These are phyloP conservation scores for Acrossocheilus fasciatus DNA, from an alignment of 2,797 vertebrate genomes.

Conservation along the genomic window DNA sequence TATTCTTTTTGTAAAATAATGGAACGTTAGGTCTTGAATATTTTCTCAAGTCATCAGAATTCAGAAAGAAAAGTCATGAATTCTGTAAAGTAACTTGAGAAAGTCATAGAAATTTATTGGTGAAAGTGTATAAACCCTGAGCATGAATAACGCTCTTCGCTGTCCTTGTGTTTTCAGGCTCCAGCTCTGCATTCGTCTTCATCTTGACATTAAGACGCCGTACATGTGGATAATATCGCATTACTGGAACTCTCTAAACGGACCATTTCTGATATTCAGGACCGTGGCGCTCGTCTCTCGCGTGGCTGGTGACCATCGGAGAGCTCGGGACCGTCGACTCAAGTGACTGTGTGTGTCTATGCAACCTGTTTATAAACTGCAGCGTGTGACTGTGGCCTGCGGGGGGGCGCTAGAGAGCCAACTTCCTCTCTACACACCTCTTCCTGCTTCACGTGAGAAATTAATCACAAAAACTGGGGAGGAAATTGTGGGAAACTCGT, in stretches of 20 bases:
- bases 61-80: too few species aligned
- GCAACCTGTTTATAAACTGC: conserved; percentile 93
- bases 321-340: conserved; percentile 89
- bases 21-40: not conserved
- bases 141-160: not conserved
- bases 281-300: conserved; percentile 80
- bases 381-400: conserved; percentile 84
- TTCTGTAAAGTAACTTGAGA: too few species aligned
- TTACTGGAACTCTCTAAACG: conserved; percentile 69
- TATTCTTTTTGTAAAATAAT: not conserved
- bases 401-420: conserved; percentile 81
- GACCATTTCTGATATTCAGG: conserved; percentile 98
- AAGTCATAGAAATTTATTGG: too few species aligned
- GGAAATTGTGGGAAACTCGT: conserved; percentile 79
- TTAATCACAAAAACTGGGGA: conserved; percentile 72
- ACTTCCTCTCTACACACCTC: conserved; percentile 84
- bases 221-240: conserved; percentile 82
- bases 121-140: not conserved
- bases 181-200: conserved; percentile 96
- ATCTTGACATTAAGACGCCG: conserved; percentile 90
- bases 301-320: conserved; percentile 92
- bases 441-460: conserved; percentile 84
- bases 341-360: conserved; percentile 94
- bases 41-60: not conserved
- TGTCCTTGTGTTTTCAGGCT: conserved; percentile 76